These are phyloP conservation scores for Calliphora vicina DNA, from an alignment of 1,140 invertebrate genomes.

Conservation along the genomic window DNA sequence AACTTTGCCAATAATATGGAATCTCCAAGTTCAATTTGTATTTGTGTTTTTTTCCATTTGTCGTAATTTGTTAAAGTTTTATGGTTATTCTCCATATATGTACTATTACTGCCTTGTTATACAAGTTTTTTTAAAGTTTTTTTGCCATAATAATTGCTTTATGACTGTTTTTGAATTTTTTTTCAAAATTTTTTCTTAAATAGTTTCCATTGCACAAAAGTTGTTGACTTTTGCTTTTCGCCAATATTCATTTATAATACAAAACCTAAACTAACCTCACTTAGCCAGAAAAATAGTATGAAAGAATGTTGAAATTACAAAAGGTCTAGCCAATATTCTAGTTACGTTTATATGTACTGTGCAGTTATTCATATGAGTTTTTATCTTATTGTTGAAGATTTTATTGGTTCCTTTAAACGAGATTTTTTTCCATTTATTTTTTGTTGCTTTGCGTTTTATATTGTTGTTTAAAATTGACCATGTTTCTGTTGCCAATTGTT, in stretches of 20 bases:
- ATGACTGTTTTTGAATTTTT: neutral
- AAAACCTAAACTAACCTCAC: neutral
- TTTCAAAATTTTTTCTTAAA: neutral
- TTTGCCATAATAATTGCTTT: neutral
- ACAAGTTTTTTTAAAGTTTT: neutral
- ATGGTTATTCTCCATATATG: neutral
- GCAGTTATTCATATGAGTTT: neutral
- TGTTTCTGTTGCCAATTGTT: neutral
- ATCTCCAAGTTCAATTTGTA: neutral
- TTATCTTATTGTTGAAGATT: neutral
- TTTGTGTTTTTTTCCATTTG: neutral
- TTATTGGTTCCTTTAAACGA: neutral
- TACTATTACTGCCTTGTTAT: no score
- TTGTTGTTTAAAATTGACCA: neutral
- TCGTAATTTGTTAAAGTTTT: slow-evolving; percentile 2
- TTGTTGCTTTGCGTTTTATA: neutral
- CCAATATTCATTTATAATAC: neutral
- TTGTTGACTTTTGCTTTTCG: slow-evolving; percentile 9
- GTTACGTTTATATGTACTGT: neutral
- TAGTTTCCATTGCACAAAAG: neutral
- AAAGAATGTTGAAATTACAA: neutral
- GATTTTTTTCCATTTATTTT: neutral
- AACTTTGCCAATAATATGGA: neutral
- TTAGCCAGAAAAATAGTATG: neutral
- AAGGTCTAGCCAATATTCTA: neutral